A percentile compares a stretch with the other conserved stretches of the same genome.
phyloP scores from a whole-genome alignment of 2,888 invertebrate species.

The Drosophila setosimentum region DNA sequence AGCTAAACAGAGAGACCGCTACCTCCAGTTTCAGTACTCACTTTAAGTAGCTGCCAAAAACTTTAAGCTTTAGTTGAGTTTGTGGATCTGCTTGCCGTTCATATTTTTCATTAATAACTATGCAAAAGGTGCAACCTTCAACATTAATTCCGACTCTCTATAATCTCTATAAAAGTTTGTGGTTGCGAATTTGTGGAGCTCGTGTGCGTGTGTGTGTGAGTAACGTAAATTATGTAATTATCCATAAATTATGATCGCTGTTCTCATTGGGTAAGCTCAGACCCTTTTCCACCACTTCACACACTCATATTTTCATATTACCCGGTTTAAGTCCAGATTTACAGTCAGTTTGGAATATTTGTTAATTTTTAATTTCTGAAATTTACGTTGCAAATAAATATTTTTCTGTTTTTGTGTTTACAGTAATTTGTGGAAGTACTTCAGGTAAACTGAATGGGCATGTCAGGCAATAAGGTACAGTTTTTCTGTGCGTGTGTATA shows the following conservation, averaged over 20 bases:
- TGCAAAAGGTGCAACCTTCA: constrained; percentile 19
- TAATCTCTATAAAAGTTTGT: constrained; percentile 21
- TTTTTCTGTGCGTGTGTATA: neutral
- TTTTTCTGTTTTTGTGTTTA: constrained; percentile 46
- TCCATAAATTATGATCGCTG: constrained; percentile 58
- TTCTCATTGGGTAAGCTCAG: constrained; percentile 46
- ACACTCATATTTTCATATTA: neutral
- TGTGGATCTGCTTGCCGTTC: constrained; percentile 10
- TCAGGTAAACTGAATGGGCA: neutral
- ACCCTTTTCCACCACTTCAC: neutral
- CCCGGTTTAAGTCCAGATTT: neutral
- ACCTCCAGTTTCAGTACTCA: constrained; percentile 14
- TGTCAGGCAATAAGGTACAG: neutral
- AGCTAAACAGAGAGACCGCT: constrained; percentile 18
- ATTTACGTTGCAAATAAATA: constrained; percentile 60
- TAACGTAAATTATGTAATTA: constrained; percentile 66
- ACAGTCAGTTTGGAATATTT: constrained; percentile 50
- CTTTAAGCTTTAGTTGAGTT: constrained; percentile 17
- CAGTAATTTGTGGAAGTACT: constrained; percentile 32
- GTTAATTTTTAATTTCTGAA: constrained; percentile 48
- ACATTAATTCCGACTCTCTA: constrained; percentile 18
- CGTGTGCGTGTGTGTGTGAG: constrained; percentile 14
- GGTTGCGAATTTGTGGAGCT: neutral
- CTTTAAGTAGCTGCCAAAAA: constrained; percentile 31
- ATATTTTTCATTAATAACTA: constrained; percentile 37